Evolutionary conservation across 2,888 invertebrate species (phyloP), one percentile per base, ranked within the genome.

Genomic region (Dynastes tityus): DNA sequence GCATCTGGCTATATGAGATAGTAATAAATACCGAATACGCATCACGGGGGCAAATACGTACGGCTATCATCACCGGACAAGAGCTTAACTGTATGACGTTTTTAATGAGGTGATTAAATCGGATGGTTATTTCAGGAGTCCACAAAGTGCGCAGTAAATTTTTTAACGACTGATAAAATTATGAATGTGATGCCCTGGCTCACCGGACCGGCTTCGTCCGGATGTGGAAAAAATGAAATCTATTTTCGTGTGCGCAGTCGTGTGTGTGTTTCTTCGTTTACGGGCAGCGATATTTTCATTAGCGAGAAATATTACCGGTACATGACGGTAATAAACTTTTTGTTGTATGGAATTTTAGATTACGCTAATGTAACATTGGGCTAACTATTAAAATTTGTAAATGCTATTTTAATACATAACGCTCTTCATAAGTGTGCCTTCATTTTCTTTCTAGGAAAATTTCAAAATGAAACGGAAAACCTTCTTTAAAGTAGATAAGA

Each of bases 81-180:
- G 73, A 73, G 73, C 73, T 73, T 73, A 73, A 73, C 73, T 73
- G 73, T 73, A 80, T 80, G 73, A 73, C 73, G 73, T 73, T 73
- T 82, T 82, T 81, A 83, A 83, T 82, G 79, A 78, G 75, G 81
- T 80, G 82, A 83, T 83, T 83, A 82, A 82, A 81, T 79, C 79
- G 68, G 80, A 77, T 77, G 81, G 82, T 81, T 82, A 81, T 83
- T 82, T 80, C 82, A 73, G 80, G 80, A 74, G 79, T 81, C 81
- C 82, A 80, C 83, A 81, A 82, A 82, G 83, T 83, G 82, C 82
- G 82, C 80, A 82, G 81, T 83, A 82, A 83, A 83, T 83, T 82
- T 83, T 76, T 83, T 83, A 83, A 83, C 81, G 83, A 80, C 76
- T 79, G 80, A 73, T 83, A 82, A 83, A 83, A 64, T 81, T 81